phyloP scores from a whole-genome alignment of 1,140 invertebrate species.

The Eubasilissa regina region DNA sequence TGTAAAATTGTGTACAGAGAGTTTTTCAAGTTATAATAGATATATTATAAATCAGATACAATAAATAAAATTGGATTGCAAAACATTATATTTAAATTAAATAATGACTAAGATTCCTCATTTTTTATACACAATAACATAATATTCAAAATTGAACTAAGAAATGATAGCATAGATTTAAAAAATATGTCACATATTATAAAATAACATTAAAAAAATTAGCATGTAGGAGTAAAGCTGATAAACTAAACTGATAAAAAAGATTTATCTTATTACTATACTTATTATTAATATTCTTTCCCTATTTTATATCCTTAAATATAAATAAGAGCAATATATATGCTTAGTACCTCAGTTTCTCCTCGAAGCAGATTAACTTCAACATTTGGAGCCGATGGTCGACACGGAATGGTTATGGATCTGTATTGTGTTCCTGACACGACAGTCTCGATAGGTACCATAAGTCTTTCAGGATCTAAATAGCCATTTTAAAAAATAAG shows the following conservation, averaged over 20 bases:
- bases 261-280: not conserved
- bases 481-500: slow-evolving; percentile 13
- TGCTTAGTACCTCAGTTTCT: slow-evolving; percentile 41
- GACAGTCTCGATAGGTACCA: slow-evolving; percentile 69
- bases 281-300: not conserved
- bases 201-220: too few species aligned
- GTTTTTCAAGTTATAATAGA: too few species aligned
- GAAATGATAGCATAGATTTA: too few species aligned
- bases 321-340: not conserved
- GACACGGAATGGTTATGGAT: slow-evolving; percentile 76
- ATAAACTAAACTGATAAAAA: too few species aligned
- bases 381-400: slow-evolving; percentile 78
- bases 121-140: too few species aligned
- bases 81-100: too few species aligned
- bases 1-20: not conserved
- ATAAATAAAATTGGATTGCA: too few species aligned
- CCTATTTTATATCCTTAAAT: not conserved
- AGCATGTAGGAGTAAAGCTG: too few species aligned
- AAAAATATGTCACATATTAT: too few species aligned
- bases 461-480: slow-evolving; percentile 72
- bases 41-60: too few species aligned
- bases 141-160: too few species aligned
- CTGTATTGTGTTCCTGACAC: slow-evolving; percentile 66
- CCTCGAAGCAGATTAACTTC: slow-evolving; percentile 70
- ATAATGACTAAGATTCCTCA: too few species aligned